phyloP scores from a whole-genome alignment of 2,888 invertebrate genomes.

The Tricholauxania praeusta region DNA sequence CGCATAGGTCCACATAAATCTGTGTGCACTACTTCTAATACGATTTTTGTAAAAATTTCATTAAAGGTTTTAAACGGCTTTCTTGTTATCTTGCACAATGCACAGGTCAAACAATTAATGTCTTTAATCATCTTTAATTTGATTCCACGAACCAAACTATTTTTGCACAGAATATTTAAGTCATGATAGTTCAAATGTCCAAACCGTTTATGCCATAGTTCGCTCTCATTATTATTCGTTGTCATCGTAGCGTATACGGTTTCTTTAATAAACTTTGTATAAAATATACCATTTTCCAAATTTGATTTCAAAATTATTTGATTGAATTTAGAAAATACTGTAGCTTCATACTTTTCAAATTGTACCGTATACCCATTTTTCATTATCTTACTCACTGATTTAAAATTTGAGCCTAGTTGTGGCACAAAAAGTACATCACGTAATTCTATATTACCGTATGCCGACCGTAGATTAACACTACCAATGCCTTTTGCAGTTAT shows the following conservation, averaged over 20 bases:
- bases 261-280: too few relatives aligned
- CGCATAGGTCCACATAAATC: slow-evolving; percentile 40
- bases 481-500: slow-evolving; percentile 23
- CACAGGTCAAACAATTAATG: slow-evolving; percentile 29
- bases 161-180: background rate
- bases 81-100: slow-evolving; percentile 28
- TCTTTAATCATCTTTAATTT: background rate
- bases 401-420: background rate
- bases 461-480: background rate
- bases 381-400: too few relatives aligned
- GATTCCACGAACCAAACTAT: slow-evolving; percentile 29
- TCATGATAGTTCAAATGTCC: too few relatives aligned
- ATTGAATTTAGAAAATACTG: too few relatives aligned
- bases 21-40: slow-evolving; percentile 10
- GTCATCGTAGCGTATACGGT: too few relatives aligned
- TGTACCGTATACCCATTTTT: too few relatives aligned
- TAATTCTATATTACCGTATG: background rate
- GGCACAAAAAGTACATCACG: slow-evolving; percentile 22
- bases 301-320: too few relatives aligned
- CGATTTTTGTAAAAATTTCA: background rate
- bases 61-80: slow-evolving; percentile 13
- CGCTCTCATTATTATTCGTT: too few relatives aligned
- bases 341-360: too few relatives aligned
- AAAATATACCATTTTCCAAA: background rate
- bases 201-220: too few relatives aligned